These are phyloP conservation scores for Idaea aversata DNA, from an alignment of 2,888 invertebrate genomes.

Conservation along the genomic window DNA sequence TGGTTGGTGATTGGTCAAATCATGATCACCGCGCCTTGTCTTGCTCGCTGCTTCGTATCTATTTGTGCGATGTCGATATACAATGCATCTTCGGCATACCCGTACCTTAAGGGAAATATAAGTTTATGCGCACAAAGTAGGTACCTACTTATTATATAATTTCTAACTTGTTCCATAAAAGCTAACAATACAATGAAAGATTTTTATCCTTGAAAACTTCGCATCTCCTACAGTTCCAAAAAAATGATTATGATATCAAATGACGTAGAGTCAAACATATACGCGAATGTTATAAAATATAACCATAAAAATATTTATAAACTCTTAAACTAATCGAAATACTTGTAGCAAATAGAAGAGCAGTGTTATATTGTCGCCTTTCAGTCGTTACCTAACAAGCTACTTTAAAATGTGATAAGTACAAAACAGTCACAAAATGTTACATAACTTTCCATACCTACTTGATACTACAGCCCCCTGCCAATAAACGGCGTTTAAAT, in stretches of 20 bases:
- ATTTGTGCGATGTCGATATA: slow-evolving; percentile 15
- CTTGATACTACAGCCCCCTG: not conserved
- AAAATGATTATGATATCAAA: too few species aligned
- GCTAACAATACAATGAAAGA: slow-evolving; percentile 39
- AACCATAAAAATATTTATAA: slow-evolving; percentile 36
- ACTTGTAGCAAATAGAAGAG: slow-evolving; percentile 60
- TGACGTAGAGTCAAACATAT: too few species aligned
- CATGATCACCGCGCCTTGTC: too few species aligned
- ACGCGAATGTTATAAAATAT: not conserved
- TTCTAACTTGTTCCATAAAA: not conserved
- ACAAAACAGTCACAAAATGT: not conserved
- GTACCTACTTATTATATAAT: not conserved
- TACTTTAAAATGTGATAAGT: slow-evolving; percentile 31
- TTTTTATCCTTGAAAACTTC: not conserved
- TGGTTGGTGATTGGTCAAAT: too few species aligned
- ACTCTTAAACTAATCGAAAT: slow-evolving; percentile 44
- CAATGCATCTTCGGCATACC: not conserved
- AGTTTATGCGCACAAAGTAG: slow-evolving; percentile 27
- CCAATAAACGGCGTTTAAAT: not conserved
- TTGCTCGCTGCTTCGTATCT: slow-evolving; percentile 8
- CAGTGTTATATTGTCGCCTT: slow-evolving; percentile 70
- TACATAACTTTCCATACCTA: not conserved
- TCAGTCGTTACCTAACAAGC: slow-evolving; percentile 67
- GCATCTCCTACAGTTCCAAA: not conserved
- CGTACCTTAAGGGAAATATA: not conserved